These are phyloP conservation scores for Xyrauchen texanus DNA, from an alignment of 2,113 vertebrate species.

Conservation along the genomic window DNA sequence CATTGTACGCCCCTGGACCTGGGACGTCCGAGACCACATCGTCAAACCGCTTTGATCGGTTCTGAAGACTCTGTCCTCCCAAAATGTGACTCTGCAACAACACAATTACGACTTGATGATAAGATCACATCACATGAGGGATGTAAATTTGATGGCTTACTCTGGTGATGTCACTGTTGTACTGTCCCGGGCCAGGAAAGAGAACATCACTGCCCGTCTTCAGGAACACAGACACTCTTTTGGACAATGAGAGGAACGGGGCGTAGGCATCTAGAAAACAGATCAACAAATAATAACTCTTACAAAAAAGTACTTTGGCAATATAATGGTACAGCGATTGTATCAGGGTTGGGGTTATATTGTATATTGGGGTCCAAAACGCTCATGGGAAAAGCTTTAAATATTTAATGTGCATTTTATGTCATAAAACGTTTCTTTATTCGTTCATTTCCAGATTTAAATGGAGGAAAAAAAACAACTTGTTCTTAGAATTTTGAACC, in stretches of 20 bases:
- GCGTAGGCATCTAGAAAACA: conserved; percentile 75
- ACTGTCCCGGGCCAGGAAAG: conserved; percentile 79
- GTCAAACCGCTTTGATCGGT: conserved; percentile 76
- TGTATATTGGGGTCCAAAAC: too few relatives aligned
- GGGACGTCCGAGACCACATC: conserved; percentile 66
- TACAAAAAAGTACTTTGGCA: too few relatives aligned
- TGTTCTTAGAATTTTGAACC: too few relatives aligned
- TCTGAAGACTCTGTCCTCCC: conserved; percentile 77
- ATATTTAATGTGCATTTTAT: too few relatives aligned
- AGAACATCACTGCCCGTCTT: conserved; percentile 35
- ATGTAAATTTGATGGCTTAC: conserved; percentile 56
- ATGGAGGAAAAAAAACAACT: too few relatives aligned
- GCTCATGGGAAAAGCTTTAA: too few relatives aligned
- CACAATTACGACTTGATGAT: too few relatives aligned
- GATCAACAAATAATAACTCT: neutral
- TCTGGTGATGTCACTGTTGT: conserved; percentile 71
- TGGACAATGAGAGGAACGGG: conserved; percentile 80
- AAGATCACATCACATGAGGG: neutral
- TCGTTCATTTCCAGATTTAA: too few relatives aligned
- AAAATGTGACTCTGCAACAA: conserved; percentile 62
- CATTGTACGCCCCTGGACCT: conserved; percentile 77
- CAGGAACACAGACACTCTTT: conserved; percentile 64
- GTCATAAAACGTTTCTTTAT: too few relatives aligned
- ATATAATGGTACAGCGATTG: too few relatives aligned
- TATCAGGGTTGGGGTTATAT: too few relatives aligned